Base-by-base conservation (phyloP, 2,113 vertebrate genomes). In the Tachycineta bicolor region DNA sequence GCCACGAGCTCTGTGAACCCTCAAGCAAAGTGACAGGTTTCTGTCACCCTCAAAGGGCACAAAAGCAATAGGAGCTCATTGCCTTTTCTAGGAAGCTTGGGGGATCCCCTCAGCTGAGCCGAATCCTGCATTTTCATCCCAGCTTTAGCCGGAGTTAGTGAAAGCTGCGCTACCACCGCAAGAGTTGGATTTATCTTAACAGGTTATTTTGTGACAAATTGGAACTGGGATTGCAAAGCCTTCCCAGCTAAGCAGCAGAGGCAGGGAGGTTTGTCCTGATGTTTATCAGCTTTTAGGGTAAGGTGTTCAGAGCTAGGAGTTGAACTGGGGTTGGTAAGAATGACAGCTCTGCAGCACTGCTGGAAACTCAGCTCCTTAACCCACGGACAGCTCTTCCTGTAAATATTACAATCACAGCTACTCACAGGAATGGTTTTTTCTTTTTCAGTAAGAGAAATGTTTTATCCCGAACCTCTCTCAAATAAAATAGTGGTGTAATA, bases 161-260 rank as follows among this genome's bases (percentile, higher is more conserved):
- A 62, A 85, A 91, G 28, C 14, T 29, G 59, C 29, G 64, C 65
- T 55, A 49, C 18, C 55, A 59, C 91, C 63, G 56, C 8, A 29
- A 34, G 58, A 44, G 33, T 14, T 33, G 20, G 44, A 28, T 75
- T 20, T 49, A 47, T 49, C 85, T 92, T 76, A 91, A 73, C 76
- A 92, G 91, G 79, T 97, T 89, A 87, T 85, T 96, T 68, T 75
- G 44, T 64, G 76, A 88, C 33, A 43, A 94, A 87, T 39, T 89
- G 80, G 59, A 94, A 90, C 53, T 59, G 9, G 1, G 88, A 33
- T 23, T 83, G 91, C 89, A 69, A 95, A 96, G 90, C 52, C 85
- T 26, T 89, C 79, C 83, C 26, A 69, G 89, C 64, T 7, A n/a
- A 91, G 88, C 39, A 47, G 89, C 90, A 92, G 78, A 80, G 89